Percentiles rank a stretch among this genome's conserved stretches.
Evolutionary conservation across 1,140 invertebrate genomes (phyloP).

Genomic region (Eriocheir sinensis): DNA sequence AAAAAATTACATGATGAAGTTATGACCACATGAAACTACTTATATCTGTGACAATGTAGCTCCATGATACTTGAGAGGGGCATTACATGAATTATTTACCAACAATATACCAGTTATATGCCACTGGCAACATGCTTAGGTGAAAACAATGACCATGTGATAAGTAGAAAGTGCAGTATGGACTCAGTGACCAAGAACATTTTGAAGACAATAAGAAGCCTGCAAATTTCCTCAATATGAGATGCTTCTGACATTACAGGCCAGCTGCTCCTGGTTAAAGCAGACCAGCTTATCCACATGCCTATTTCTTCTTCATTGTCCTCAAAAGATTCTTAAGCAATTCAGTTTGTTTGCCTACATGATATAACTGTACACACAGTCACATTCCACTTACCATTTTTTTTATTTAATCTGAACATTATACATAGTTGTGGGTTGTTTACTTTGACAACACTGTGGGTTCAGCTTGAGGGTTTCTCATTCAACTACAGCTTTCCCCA

Average conservation of each 20-base stretch:
- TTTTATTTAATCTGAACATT: conserved; percentile 68
- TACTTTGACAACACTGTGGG: conserved; percentile 40
- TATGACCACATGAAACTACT: conserved; percentile 58
- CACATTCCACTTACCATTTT: conserved; percentile 69
- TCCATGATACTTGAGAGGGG: conserved; percentile 63
- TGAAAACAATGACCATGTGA: conserved; percentile 61
- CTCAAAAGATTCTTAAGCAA: conserved; percentile 53
- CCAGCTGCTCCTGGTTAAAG: background rate
- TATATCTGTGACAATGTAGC: conserved; percentile 62
- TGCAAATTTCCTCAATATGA: conserved; percentile 41
- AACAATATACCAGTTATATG: conserved; percentile 69
- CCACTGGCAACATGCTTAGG: conserved; percentile 71
- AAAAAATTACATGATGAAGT: conserved; percentile 72
- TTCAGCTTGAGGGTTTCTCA: conserved; percentile 23
- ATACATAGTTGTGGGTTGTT: conserved; percentile 61
- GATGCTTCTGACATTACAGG: conserved; percentile 2
- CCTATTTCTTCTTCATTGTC: background rate
- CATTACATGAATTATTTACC: conserved; percentile 55
- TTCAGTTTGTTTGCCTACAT: conserved; percentile 59
- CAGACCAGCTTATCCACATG: background rate
- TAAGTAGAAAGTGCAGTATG: conserved; percentile 67
- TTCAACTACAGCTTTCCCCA: conserved; percentile 30
- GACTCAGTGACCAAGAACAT: conserved; percentile 55
- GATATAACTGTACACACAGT: conserved; percentile 69
- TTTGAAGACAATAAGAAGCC: conserved; percentile 44